These are phyloP conservation scores for Calliphora vomitoria DNA, from an alignment of 2,888 invertebrate genomes.

Conservation along the genomic window DNA sequence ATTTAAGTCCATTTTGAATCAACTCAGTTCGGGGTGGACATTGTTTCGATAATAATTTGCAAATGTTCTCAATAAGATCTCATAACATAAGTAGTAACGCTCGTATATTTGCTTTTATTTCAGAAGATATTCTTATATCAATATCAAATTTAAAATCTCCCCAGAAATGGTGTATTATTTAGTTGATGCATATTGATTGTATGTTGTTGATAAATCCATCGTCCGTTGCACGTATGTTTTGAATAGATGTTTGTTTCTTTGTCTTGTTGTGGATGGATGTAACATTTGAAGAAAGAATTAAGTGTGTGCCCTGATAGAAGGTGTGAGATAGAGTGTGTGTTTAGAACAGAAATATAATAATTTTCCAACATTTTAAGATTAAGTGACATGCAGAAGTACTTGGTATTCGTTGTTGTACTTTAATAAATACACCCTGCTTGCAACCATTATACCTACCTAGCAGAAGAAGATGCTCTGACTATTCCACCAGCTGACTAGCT, in stretches of 20 bases:
- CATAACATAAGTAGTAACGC: too few species aligned
- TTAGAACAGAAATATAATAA: slow-evolving; percentile 32
- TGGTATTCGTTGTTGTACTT: neutral
- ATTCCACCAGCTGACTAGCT: neutral
- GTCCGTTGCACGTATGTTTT: slow-evolving; percentile 33
- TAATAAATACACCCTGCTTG: neutral
- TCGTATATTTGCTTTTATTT: too few species aligned
- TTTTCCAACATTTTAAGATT: slow-evolving; percentile 60
- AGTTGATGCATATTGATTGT: slow-evolving; percentile 36
- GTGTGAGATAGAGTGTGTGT: neutral
- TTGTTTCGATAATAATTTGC: too few species aligned
- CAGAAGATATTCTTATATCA: too few species aligned
- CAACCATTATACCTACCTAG: slow-evolving; percentile 29
- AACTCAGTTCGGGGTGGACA: too few species aligned
- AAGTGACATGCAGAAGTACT: slow-evolving; percentile 59
- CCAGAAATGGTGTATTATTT: slow-evolving; percentile 38
- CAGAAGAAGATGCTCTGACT: neutral
- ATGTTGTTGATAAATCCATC: slow-evolving; percentile 58
- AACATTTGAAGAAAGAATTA: slow-evolving; percentile 29
- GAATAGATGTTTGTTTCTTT: neutral
- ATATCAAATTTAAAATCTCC: neutral
- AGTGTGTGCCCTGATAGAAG: neutral
- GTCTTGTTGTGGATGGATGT: neutral
- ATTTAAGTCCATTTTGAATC: too few species aligned
- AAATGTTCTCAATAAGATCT: too few species aligned